Evolutionary conservation across 2,888 invertebrate species (phyloP), one percentile per base, ranked within the genome.

Genomic region (Galeruca laticollis): DNA sequence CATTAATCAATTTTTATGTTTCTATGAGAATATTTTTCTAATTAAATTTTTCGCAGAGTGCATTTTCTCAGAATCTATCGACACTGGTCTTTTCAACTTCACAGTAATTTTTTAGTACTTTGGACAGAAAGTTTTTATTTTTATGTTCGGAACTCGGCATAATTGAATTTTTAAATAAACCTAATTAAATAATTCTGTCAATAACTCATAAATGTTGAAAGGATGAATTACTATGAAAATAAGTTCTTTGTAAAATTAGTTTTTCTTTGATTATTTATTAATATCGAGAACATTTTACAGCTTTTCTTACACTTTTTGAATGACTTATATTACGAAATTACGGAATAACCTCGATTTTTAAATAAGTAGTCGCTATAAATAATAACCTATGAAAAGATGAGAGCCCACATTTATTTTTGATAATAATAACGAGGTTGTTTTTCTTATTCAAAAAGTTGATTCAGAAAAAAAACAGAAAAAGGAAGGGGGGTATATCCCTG

Each of bases 1-100:
- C 84, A 85, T 85, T 85, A 84, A 84, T 85, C 85, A 85, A 84
- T 83, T 82, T 83, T 82, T 84, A 82, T 83, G 82, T 82, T 83
- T 84, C 83, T 81, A 82, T 82, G 82, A 82, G 80, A 81, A 82
- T 82, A 82, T 83, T 81, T 80, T 80, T 78, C 75, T 82, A 84
- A 84, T 83, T 83, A 84, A 84, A 83, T 82, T 82, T 75, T 74
- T 69, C 70, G 70, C 75, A 75, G 68, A 70, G 64, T 73, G 71
- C 47, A 71, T 73, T 72, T 74, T 70, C 68, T 62, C 47, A 47
- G 57, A 57, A 73, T 73, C 66, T 66, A 71, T 72, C 71, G 56
- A 70, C 69, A 67, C 62, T 40, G 47, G 67, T 47, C 21, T 69
- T 67, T 56, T 62, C 67, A 49, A 69, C 65, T 67, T 69, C 31